Evolutionary conservation across 2,113 vertebrate genomes (phyloP), one percentile per base, ranked within the genome.

Genomic region (Regulus satrapa): DNA sequence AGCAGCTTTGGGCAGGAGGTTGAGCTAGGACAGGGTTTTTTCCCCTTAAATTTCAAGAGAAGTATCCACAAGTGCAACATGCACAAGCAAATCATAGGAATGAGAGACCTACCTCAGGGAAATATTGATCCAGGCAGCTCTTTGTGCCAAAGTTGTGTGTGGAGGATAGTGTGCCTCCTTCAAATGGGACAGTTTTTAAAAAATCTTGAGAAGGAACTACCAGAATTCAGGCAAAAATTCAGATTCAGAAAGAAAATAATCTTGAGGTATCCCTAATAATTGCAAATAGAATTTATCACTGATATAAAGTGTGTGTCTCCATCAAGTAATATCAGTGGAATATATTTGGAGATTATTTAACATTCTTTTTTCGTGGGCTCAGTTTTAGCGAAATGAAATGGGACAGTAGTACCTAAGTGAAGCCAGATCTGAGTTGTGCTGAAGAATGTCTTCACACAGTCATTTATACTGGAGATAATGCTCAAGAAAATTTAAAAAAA

Each of bases 51-150:
- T 63, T 79, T 68, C 26, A 76, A 48, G 15, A 28, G n/a, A 78
- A 58, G 36, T 43, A 36, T 25, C 21, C 24, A 24, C 0, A 6
- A 28, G 8, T 12, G 10, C 28, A 32, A 28, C 24, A 36, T 8
- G 9, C 8, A 64, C 58, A 94, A 87, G 10, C 2, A 89, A 64
- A 46, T 36, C 31, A 28, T 2, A 25, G 9, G 14, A 72, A 88
- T 34, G 20, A 84, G 38, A 68, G 52, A 61, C 12, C 0, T 0
- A 17, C 5, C 0, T 0, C 2, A n/a, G 32, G 18, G 25, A 85
- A 94, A 43, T 24, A 17, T 21, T 72, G 10, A 32, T 69, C 21
- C 61, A 49, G 71, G 16, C 36, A 79, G 19, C 2, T 34, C 12
- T 61, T 88, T 45, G 28, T 3, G 4, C 11, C 20, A 19, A 40